Percentiles rank a stretch among this genome's conserved stretches.
Evolutionary conservation across 1,140 invertebrate genomes (phyloP).

Genomic region (Ectropis grisescens): DNA sequence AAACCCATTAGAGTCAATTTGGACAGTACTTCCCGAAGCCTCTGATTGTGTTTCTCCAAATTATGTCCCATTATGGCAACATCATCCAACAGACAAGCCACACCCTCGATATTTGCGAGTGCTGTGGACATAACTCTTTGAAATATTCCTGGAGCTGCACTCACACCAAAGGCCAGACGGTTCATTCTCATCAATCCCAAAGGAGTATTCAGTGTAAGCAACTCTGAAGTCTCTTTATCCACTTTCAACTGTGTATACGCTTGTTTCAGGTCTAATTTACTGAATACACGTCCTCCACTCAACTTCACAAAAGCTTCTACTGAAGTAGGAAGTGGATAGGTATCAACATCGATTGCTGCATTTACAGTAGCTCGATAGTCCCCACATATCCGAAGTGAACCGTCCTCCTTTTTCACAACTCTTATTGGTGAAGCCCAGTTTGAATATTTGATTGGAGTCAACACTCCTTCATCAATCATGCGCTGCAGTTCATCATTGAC

Average conservation of each 20-base stretch:
- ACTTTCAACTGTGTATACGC: constrained; percentile 38
- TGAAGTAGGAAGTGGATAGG: constrained; percentile 12
- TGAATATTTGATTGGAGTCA: constrained; percentile 15
- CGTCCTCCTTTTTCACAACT: constrained; percentile 15
- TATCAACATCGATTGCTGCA: constrained; percentile 9
- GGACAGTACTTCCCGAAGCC: constrained; percentile 6
- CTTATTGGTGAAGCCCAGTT: constrained; percentile 18
- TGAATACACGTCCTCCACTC: constrained; percentile 12
- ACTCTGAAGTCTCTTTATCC: constrained; percentile 22
- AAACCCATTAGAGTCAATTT: constrained; percentile 14
- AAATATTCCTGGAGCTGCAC: constrained; percentile 48
- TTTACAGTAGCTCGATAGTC: constrained; percentile 17
- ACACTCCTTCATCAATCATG: constrained; percentile 6
- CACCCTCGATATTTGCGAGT: constrained; percentile 21
- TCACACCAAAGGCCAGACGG: constrained; percentile 58
- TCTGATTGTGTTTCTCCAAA: constrained; percentile 17
- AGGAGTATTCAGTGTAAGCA: constrained; percentile 34
- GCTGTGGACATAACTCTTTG: constrained; percentile 28
- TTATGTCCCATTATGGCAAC: constrained; percentile 19
- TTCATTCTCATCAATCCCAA: constrained; percentile 57
- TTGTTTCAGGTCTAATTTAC: constrained; percentile 14
- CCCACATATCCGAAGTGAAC: constrained; percentile 14
- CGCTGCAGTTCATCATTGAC: constrained; percentile 12
- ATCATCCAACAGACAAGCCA: constrained; percentile 31
- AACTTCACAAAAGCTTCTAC: constrained; percentile 11